A percentile compares a stretch with the other conserved stretches of the same genome.
These are phyloP conservation scores for Botrylloides violaceus DNA, from an alignment of 23 tunicate species.

Conservation along the genomic window DNA sequence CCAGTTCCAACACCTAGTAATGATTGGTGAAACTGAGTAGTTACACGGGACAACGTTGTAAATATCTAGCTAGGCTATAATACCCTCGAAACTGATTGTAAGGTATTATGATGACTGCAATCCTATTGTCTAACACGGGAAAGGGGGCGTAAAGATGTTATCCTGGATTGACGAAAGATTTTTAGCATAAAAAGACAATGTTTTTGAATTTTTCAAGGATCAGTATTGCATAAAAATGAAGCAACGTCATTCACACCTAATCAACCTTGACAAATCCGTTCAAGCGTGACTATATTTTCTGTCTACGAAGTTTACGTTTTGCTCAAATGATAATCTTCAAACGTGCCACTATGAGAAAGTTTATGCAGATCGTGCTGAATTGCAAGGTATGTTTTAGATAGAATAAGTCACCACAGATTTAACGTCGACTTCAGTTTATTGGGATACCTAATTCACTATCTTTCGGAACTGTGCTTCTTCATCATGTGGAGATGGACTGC, in stretches of 20 bases:
- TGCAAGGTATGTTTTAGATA: too few species aligned
- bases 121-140: background rate
- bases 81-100: too few species aligned
- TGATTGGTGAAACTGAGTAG: too few species aligned
- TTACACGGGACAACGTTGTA: too few species aligned
- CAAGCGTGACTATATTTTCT: background rate
- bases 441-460: too few species aligned
- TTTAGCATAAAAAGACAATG: background rate
- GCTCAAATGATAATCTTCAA: constrained; percentile 25
- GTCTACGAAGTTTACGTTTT: background rate
- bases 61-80: too few species aligned
- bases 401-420: too few species aligned
- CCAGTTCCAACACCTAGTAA: too few species aligned
- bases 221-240: background rate
- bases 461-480: too few species aligned
- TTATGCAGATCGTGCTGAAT: background rate
- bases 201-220: background rate
- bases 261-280: background rate
- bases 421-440: too few species aligned
- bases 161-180: constrained; percentile 1
- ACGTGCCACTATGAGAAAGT: background rate
- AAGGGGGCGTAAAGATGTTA: background rate
- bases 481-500: too few species aligned
- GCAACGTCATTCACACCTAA: background rate
- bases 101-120: too few species aligned